Conservation (phyloP, 2,888 invertebrate genomes). For the Luperina nickerlii region DNA sequence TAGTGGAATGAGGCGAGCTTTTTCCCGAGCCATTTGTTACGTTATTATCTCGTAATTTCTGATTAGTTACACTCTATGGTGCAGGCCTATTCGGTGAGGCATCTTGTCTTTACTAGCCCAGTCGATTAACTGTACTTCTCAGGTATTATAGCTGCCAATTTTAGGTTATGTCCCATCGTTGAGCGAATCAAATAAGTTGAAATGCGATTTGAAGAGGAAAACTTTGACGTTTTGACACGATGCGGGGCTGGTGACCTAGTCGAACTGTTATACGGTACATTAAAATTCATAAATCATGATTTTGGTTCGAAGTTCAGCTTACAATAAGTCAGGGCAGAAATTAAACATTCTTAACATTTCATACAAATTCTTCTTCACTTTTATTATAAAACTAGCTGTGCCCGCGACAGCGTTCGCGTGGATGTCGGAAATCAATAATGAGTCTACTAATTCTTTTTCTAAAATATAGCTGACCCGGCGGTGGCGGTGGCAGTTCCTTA, state of each 20-base stretch:
- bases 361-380: neutral
- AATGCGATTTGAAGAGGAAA: constrained; percentile 32
- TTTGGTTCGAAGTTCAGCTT: neutral
- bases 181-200: constrained; percentile 25
- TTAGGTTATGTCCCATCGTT: constrained; percentile 38
- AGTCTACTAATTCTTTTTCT: neutral
- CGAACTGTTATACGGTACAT: constrained; percentile 38
- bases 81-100: constrained; percentile 55
- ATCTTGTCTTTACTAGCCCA: constrained; percentile 55
- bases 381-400: neutral
- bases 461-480: neutral
- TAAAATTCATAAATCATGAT: constrained; percentile 30
- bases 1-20: constrained; percentile 71
- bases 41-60: constrained; percentile 79
- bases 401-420: neutral
- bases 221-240: constrained; percentile 25
- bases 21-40: constrained; percentile 76
- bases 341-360: neutral
- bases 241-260: constrained; percentile 29
- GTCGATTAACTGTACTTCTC: constrained; percentile 57
- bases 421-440: neutral
- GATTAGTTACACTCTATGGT: constrained; percentile 74
- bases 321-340: neutral
- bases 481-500: too few species aligned
- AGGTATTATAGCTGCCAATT: constrained; percentile 44